Percentiles rank a stretch among this genome's conserved stretches.
Evolutionary conservation across 2,113 vertebrate genomes (phyloP).

Genomic region (Gorsachius goisagi): DNA sequence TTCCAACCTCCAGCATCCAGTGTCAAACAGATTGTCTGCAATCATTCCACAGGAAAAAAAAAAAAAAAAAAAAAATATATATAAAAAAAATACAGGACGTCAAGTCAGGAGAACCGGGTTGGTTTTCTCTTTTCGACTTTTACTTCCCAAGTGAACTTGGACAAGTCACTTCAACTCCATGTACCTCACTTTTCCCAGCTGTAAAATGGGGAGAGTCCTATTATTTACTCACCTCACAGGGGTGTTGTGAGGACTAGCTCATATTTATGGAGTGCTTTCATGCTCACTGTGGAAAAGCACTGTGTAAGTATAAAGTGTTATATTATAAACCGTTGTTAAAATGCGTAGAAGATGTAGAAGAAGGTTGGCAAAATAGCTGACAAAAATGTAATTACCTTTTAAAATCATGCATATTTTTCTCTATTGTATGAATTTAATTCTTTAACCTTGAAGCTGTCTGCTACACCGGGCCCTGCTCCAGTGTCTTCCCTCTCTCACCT

Average conservation of each 20-base stretch:
- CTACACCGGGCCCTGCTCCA: not conserved
- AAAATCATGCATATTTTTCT: slow-evolving; percentile 2
- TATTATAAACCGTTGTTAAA: not conserved
- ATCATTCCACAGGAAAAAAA: not conserved
- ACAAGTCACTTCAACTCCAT: not conserved
- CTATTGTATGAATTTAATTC: not conserved
- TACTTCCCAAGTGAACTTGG: not conserved
- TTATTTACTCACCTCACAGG: slow-evolving; percentile 35
- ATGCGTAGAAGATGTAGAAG: not conserved
- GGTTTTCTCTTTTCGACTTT: not conserved
- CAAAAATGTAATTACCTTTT: slow-evolving; percentile 23
- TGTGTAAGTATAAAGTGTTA: slow-evolving; percentile 6
- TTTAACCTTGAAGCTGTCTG: not conserved
- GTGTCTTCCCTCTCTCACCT: not conserved
- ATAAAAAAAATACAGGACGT: not conserved
- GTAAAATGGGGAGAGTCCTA: not conserved
- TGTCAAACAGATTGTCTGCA: slow-evolving; percentile 25
- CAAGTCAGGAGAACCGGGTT: not conserved
- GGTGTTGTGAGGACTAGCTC: slow-evolving; percentile 18
- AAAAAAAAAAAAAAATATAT: not conserved
- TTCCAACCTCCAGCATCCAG: not conserved
- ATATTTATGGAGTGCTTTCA: slow-evolving; percentile 10
- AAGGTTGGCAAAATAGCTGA: not conserved
- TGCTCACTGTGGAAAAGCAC: not conserved
- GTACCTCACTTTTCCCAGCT: slow-evolving; percentile 12